Evolutionary conservation across 2,888 invertebrate genomes (phyloP).

Genomic region (Macrophya annulata): DNA sequence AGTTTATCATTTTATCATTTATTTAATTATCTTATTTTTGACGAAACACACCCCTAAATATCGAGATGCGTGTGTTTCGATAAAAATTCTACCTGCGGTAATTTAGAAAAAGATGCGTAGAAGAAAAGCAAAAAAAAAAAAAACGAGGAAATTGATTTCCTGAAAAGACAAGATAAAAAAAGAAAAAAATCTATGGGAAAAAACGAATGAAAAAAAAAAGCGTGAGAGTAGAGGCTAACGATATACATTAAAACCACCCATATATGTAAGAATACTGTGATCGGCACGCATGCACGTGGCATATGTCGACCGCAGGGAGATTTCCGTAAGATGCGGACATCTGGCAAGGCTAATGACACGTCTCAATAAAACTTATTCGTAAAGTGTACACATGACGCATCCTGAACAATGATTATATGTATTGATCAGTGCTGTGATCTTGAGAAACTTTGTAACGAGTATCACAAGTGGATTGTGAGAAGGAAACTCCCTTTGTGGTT

Average conservation of each 20-base stretch:
- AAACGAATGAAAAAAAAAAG: background rate
- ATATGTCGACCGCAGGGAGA: constrained; percentile 47
- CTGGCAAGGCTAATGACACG: constrained; percentile 50
- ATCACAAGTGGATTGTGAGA: background rate
- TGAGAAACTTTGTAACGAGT: background rate
- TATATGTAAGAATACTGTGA: constrained; percentile 2
- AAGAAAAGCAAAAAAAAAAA: background rate
- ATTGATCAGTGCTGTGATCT: background rate
- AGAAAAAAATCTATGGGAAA: background rate
- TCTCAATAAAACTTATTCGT: constrained; percentile 43
- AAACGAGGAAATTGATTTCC: constrained; percentile 32
- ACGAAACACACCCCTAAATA: background rate
- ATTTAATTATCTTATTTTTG: no score
- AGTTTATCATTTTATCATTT: background rate
- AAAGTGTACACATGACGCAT: constrained; percentile 31
- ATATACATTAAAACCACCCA: constrained; percentile 32
- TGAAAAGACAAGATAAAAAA: background rate
- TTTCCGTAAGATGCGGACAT: constrained; percentile 34
- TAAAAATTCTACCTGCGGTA: background rate
- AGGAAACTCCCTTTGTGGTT: background rate
- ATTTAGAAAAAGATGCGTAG: background rate
- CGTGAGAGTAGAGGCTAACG: constrained; percentile 22
- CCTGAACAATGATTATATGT: constrained; percentile 17
- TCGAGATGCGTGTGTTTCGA: background rate
- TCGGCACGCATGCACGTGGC: constrained; percentile 28